Evolutionary conservation across 2,113 vertebrate genomes (phyloP), one percentile per base, ranked within the genome.

Genomic region (Sceloporus undulatus): DNA sequence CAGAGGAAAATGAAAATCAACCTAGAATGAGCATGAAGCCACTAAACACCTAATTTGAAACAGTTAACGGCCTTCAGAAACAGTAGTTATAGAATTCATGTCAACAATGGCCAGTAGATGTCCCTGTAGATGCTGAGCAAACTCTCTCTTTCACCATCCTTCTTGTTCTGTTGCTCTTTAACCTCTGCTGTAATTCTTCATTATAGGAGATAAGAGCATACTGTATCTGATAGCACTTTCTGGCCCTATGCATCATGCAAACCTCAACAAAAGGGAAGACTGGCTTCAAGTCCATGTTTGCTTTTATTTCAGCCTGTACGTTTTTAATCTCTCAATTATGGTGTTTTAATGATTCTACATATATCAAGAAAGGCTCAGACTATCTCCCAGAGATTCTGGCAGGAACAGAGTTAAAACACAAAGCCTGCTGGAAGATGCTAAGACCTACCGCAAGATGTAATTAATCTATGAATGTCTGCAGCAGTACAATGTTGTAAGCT

Each of bases 401-500:
- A 90, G 85, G 52, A 91, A 68, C 79, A 92, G 86, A 91, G 93
- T 91, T 85, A 54, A 87, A 34, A 88, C 62, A 9, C 19, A 80
- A 73, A 52, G 81, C 66, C 40, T 27, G n/a, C 52, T 27, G 42
- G 87, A 83, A 40, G 65, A 54, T 16, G 48, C n/a, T 83, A 88
- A 56, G 73, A 86, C 18, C 8, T 84, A 34, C 27, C 70, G 87
- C 34, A 86, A 85, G 85, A 76, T 81, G 75, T 48, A 90, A 3
- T 85, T 71, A 82, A 92, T 85, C 48, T 74, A 93, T 16, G 74
- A 77, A 68, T 2, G 82, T 91, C 81, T 84, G 91, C 86, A 38
- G 89, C 85, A 85, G 90, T 59, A 83, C 80, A 91, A 59, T 48
- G 79, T 18, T 56, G 59, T 23, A 56, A 84, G 65, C 62, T 78